These are phyloP conservation scores for Rhaphigaster nebulosa DNA, from an alignment of 2,888 invertebrate species.

Conservation along the genomic window DNA sequence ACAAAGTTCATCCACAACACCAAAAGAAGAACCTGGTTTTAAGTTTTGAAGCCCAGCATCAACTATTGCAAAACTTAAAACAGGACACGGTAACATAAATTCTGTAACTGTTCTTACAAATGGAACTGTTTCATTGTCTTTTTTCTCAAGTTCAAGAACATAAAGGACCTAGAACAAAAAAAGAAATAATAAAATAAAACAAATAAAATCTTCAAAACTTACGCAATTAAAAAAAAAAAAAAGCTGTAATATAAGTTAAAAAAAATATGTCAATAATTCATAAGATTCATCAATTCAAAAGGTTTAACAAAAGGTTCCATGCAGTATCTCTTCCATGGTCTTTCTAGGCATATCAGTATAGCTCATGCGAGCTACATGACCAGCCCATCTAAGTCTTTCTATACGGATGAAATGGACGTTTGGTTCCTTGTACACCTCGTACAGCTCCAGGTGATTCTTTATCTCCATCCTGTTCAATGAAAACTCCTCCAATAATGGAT, in stretches of 20 bases:
- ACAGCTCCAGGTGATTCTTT: too few species aligned
- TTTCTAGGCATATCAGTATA: too few species aligned
- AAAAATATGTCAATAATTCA: not conserved
- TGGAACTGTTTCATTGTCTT: conserved; percentile 74
- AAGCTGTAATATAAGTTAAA: not conserved
- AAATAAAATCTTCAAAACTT: not conserved
- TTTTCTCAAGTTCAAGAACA: conserved; percentile 80
- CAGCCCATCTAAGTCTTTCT: too few species aligned
- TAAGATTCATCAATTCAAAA: too few species aligned
- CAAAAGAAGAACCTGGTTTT: conserved; percentile 61
- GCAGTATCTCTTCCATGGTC: too few species aligned
- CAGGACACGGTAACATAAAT: conserved; percentile 88
- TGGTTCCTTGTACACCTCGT: too few species aligned
- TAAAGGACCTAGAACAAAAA: conserved; percentile 76
- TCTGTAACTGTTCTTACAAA: conserved; percentile 84
- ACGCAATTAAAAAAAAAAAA: too few species aligned
- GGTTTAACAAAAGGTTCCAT: too few species aligned
- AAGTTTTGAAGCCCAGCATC: conserved; percentile 73
- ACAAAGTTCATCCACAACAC: conserved; percentile 71
- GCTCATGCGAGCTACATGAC: too few species aligned
- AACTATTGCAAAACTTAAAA: conserved; percentile 89
- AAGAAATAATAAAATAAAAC: conserved; percentile 8
- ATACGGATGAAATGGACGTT: too few species aligned
- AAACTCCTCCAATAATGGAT: too few species aligned
- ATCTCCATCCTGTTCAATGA: too few species aligned